Percentiles rank a stretch among this genome's conserved stretches.
phyloP scores from a whole-genome alignment of 2,113 vertebrate genomes.

The Phalacrocorax carbo region DNA sequence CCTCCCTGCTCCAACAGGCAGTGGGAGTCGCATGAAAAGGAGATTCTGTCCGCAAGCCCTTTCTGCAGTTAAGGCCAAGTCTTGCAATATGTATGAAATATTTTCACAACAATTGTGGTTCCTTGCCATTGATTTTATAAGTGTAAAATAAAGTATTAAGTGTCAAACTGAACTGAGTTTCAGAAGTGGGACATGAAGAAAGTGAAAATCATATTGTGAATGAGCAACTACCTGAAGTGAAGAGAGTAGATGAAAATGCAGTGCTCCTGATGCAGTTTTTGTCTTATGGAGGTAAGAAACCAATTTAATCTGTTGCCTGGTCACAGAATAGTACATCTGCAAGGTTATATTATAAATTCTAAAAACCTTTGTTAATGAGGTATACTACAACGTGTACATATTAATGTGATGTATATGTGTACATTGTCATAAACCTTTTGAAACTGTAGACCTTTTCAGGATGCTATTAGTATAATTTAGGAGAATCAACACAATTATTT shows the following conservation, averaged over 20 bases:
- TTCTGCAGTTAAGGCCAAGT: not conserved
- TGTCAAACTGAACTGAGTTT: not conserved
- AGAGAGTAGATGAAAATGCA: not conserved
- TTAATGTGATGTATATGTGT: conserved; percentile 29
- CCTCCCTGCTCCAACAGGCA: rapidly evolving
- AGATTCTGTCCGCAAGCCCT: not conserved
- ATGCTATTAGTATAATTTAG: conserved; percentile 43
- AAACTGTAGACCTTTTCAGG: conserved; percentile 4
- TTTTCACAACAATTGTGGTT: not conserved
- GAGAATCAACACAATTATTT: conserved; percentile 47
- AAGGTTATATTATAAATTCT: conserved; percentile 43
- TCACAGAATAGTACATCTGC: not conserved
- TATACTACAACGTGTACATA: not conserved
- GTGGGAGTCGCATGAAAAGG: not conserved
- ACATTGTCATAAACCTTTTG: conserved; percentile 7
- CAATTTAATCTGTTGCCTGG: not conserved
- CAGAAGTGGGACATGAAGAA: not conserved
- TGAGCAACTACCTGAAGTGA: not conserved
- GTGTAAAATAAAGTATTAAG: not conserved
- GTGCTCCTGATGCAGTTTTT: not conserved
- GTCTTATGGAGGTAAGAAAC: not conserved
- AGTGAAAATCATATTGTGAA: not conserved
- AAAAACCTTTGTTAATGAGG: not conserved
- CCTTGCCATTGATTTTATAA: not conserved
- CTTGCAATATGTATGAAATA: not conserved